Percentiles rank a stretch among this genome's conserved stretches.
Evolutionary conservation across 2,888 invertebrate genomes (phyloP).

Genomic region (Platypus cylindrus): DNA sequence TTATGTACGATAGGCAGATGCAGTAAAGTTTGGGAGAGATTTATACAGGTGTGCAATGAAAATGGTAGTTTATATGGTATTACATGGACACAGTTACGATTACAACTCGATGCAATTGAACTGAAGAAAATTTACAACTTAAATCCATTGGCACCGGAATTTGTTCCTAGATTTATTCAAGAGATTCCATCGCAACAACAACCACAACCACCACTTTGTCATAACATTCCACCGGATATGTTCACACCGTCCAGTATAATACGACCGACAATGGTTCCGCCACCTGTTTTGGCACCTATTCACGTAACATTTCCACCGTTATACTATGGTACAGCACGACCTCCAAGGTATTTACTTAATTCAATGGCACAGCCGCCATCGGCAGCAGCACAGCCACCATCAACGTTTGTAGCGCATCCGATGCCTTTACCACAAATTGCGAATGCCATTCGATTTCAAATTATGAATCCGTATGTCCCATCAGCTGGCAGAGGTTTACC

Average conservation of each 20-base stretch:
- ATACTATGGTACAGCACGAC: no score
- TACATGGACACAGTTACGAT: constrained; percentile 51
- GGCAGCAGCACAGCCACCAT: no score
- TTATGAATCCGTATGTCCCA: constrained; percentile 6
- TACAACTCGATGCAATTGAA: constrained; percentile 58
- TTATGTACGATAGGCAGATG: constrained; percentile 69
- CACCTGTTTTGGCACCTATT: constrained; percentile 15
- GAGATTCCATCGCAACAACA: background rate
- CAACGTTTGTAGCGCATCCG: no score
- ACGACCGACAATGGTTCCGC: constrained; percentile 10
- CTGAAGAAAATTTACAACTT: constrained; percentile 60
- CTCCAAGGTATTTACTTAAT: no score
- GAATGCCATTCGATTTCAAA: constrained; percentile 19
- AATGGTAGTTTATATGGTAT: constrained; percentile 60
- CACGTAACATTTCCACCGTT: constrained; percentile 18
- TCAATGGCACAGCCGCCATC: no score
- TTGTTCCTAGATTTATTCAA: constrained; percentile 49
- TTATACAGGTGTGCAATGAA: constrained; percentile 57
- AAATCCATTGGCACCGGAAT: constrained; percentile 74
- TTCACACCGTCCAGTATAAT: constrained; percentile 12
- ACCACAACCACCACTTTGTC: constrained; percentile 5
- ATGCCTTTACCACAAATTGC: constrained; percentile 18
- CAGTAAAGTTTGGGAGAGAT: constrained; percentile 69
- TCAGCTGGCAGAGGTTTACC: no score
- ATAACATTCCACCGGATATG: constrained; percentile 12